Evolutionary conservation across 2,888 invertebrate species (phyloP).

Genomic region (Dryocosmus kuriphilus): DNA sequence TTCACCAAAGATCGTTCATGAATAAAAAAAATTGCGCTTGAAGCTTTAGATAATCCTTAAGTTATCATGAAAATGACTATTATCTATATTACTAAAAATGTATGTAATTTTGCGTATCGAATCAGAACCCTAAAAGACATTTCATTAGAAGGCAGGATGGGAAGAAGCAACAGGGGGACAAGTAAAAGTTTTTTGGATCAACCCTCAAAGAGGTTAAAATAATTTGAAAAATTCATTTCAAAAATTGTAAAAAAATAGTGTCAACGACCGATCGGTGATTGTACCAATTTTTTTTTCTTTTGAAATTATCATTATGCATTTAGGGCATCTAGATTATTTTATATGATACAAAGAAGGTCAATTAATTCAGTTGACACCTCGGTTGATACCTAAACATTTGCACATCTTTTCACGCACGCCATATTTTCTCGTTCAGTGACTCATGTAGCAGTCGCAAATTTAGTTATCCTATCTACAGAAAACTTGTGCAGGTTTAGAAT

Average conservation of each 20-base stretch:
- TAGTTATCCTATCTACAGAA: not conserved
- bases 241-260: too few species aligned
- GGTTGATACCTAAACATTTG: not conserved
- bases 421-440: not conserved
- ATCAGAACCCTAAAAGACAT: too few species aligned
- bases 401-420: not conserved
- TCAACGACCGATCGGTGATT: too few species aligned
- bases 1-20: conserved; percentile 36
- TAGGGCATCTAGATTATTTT: not conserved
- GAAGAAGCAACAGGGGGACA: too few species aligned
- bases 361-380: not conserved
- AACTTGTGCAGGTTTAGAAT: not conserved
- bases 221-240: too few species aligned
- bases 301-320: not conserved
- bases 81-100: not conserved
- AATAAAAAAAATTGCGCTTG: not conserved
- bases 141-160: too few species aligned
- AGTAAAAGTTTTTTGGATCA: too few species aligned
- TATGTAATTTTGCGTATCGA: too few species aligned
- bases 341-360: not conserved
- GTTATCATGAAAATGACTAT: conserved; percentile 5
- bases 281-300: not conserved
- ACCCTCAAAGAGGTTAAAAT: too few species aligned
- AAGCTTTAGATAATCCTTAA: not conserved
- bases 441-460: not conserved